These are phyloP conservation scores for Toxotes jaculatrix DNA, from an alignment of 2,113 vertebrate genomes.

Conservation along the genomic window DNA sequence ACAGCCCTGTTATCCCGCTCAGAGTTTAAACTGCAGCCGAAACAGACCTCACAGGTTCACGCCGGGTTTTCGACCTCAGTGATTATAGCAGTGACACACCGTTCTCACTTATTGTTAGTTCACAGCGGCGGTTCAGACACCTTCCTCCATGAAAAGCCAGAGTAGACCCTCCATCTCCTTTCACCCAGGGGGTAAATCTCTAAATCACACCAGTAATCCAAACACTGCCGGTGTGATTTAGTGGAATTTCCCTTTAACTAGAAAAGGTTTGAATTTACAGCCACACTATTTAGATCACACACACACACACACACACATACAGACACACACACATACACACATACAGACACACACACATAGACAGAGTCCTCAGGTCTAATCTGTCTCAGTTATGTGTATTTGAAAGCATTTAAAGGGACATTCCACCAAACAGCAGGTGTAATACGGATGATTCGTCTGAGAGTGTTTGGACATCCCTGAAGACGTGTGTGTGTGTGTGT, in stretches of 20 bases:
- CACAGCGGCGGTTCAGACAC: neutral
- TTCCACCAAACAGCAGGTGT: neutral
- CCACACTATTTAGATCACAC: neutral
- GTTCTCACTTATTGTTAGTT: neutral
- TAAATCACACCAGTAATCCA: neutral
- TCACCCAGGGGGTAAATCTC: neutral
- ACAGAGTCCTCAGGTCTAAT: neutral
- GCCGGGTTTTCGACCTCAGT: too few species aligned
- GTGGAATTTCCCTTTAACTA: neutral
- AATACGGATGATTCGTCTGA: neutral
- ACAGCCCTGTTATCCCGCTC: neutral
- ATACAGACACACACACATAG: conserved; percentile 11
- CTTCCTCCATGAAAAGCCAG: neutral
- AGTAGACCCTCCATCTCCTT: neutral
- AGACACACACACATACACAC: neutral
- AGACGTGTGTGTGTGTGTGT: conserved; percentile 39
- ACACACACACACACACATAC: conserved; percentile 12
- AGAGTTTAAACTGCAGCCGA: too few species aligned
- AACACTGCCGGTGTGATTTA: neutral
- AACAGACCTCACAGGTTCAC: neutral
- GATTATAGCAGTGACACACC: neutral
- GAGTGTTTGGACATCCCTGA: too few species aligned
- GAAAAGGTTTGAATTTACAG: conserved; percentile 12
- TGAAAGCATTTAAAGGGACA: neutral
- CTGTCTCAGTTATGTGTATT: neutral